phyloP scores from a whole-genome alignment of 2,113 vertebrate species.

The Panurus biarmicus region DNA sequence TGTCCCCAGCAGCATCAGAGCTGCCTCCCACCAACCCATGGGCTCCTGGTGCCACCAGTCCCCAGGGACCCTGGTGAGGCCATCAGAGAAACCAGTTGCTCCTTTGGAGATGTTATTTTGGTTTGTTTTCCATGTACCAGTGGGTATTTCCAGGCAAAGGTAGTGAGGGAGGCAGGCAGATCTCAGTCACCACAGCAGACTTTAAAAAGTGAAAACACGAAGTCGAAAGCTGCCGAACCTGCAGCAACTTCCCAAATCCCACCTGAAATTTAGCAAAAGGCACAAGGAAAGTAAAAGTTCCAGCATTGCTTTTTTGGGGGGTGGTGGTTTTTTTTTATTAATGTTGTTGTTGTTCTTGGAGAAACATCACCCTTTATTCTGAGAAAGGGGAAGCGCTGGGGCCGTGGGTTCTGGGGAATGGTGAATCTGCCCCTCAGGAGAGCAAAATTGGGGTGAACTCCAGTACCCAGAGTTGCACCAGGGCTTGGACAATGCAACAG shows the following conservation, averaged over 20 bases:
- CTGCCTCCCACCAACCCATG: accelerated
- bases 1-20: background rate
- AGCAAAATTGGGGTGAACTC: background rate
- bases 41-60: too few relatives aligned
- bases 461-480: background rate
- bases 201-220: slow-evolving; percentile 73
- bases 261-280: slow-evolving; percentile 13
- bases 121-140: background rate
- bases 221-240: slow-evolving; percentile 45
- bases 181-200: slow-evolving; percentile 57
- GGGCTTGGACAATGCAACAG: background rate
- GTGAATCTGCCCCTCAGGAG: background rate
- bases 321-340: background rate
- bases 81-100: background rate
- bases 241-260: slow-evolving; percentile 71
- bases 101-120: background rate
- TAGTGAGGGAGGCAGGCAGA: background rate
- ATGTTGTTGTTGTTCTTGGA: slow-evolving; percentile 1
- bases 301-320: background rate
- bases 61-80: background rate
- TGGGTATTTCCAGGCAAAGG: slow-evolving; percentile 57
- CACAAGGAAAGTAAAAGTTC: slow-evolving; percentile 34
- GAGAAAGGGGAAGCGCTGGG: slow-evolving; percentile 66
- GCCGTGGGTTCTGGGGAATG: background rate
- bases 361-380: background rate